Conservation (phyloP, 2,113 vertebrate species). For the Cebus imitator region DNA sequence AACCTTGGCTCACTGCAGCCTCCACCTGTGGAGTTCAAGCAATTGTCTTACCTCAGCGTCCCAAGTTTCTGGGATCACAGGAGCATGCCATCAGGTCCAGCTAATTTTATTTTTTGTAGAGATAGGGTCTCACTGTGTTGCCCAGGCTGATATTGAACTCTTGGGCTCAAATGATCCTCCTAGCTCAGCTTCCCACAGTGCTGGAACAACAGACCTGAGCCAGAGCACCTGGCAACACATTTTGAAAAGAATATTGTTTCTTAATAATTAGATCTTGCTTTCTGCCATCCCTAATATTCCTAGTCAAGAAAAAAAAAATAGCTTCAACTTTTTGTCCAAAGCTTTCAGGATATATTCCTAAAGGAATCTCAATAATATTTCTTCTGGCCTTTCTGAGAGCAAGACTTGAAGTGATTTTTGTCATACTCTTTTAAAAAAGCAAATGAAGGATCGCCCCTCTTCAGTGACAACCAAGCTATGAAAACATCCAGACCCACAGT, state of each 20-base stretch:
- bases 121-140: too few species aligned
- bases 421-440: neutral
- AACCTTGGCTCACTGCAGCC: too few species aligned
- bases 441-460: accelerated
- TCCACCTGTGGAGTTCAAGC: too few species aligned
- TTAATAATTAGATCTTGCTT: neutral
- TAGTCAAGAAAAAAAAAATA: neutral
- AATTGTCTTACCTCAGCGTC: too few species aligned
- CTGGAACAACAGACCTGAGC: neutral
- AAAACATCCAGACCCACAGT: neutral
- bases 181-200: too few species aligned
- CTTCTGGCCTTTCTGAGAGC: neutral
- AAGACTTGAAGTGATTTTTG: neutral
- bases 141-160: too few species aligned
- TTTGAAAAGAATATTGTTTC: neutral
- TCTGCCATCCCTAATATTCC: neutral
- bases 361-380: neutral
- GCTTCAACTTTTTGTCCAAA: neutral
- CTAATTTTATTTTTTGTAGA: too few species aligned
- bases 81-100: too few species aligned
- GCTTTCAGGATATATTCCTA: neutral
- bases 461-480: neutral
- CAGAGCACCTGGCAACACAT: neutral
- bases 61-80: too few species aligned
- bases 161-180: too few species aligned